phyloP scores from a whole-genome alignment of 2,888 invertebrate species.

The Furcula furcula region DNA sequence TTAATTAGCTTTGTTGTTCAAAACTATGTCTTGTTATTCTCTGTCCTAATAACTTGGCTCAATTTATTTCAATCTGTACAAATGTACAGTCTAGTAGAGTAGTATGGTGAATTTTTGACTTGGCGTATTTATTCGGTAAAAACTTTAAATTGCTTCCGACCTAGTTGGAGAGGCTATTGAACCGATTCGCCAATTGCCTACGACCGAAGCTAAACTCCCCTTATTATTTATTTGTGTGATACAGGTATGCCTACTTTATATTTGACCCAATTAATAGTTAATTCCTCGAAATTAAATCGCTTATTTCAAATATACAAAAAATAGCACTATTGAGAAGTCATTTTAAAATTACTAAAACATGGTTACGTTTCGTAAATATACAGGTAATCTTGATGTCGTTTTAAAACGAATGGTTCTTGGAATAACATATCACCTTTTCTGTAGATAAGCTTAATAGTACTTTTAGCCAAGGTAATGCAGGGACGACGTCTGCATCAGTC shows the following conservation, averaged over 20 bases:
- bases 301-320: too few species aligned
- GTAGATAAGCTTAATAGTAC: too few species aligned
- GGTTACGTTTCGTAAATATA: too few species aligned
- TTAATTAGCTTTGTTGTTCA: constrained; percentile 30
- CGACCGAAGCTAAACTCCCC: constrained; percentile 50
- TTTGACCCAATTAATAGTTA: too few species aligned
- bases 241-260: not conserved
- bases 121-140: constrained; percentile 70
- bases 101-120: constrained; percentile 60
- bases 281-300: too few species aligned
- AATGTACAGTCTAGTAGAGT: constrained; percentile 45
- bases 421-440: too few species aligned
- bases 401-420: too few species aligned
- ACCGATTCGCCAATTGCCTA: constrained; percentile 67
- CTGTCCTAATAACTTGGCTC: constrained; percentile 25
- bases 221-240: constrained; percentile 40
- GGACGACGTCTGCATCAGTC: too few species aligned
- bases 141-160: constrained; percentile 79
- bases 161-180: constrained; percentile 63
- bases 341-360: too few species aligned
- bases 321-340: too few species aligned
- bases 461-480: too few species aligned
- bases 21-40: constrained; percentile 27
- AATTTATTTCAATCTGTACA: constrained; percentile 44
- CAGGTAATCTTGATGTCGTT: too few species aligned